phyloP scores from a whole-genome alignment of 1,140 invertebrate species.

The Probaryconus sp. region DNA sequence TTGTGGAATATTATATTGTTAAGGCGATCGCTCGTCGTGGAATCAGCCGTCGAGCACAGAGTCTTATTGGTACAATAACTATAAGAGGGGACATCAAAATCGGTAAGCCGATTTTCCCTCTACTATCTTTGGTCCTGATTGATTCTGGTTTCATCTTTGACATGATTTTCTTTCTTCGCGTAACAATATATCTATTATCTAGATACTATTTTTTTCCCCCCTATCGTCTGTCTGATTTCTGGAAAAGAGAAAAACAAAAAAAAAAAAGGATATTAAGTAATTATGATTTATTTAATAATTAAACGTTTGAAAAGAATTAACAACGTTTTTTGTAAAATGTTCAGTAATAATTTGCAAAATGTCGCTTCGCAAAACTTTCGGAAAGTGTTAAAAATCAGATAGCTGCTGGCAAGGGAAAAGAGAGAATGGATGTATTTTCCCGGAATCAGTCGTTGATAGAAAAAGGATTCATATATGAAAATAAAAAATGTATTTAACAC shows the following conservation, averaged over 20 bases:
- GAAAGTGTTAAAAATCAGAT: no score
- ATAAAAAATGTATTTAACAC: conserved; percentile 43
- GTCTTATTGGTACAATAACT: conserved; percentile 4
- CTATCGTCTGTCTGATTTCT: conserved; percentile 26
- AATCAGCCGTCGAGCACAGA: not conserved
- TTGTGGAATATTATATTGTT: conserved; percentile 25
- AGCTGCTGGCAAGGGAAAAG: not conserved
- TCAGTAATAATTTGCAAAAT: conserved; percentile 31
- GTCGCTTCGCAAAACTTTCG: no score
- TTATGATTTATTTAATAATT: no score
- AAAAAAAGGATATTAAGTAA: no score
- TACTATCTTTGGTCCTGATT: conserved; percentile 18
- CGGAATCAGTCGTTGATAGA: conserved; percentile 34
- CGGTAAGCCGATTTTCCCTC: conserved; percentile 10
- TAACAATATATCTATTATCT: conserved; percentile 27
- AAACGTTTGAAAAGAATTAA: no score
- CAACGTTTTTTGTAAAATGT: no score
- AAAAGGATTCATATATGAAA: conserved; percentile 34
- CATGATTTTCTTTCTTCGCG: conserved; percentile 12
- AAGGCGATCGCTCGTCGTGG: conserved; percentile 2
- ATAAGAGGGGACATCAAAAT: not conserved
- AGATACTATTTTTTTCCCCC: conserved; percentile 14
- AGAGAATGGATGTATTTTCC: conserved; percentile 25
- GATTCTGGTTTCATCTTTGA: conserved; percentile 22
- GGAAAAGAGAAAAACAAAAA: no score